These are phyloP conservation scores for Paelopatides confundens DNA, from an alignment of 53 echinoderm and acorn worm species.

Conservation along the genomic window DNA sequence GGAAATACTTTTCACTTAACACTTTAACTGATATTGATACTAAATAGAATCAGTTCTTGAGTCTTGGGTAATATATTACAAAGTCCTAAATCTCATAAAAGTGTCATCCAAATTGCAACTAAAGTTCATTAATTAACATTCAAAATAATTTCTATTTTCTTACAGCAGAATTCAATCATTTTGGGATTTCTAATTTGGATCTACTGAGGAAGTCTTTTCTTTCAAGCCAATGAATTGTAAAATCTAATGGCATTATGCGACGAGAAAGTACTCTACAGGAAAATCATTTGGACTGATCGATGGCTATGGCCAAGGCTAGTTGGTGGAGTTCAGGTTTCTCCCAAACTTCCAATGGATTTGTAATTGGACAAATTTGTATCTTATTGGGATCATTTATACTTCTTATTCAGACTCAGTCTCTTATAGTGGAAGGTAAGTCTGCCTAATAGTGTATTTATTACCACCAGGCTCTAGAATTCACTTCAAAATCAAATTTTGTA, in stretches of 20 bases:
- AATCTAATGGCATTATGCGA: constrained; percentile 36
- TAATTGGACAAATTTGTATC: constrained; percentile 16
- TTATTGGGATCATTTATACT: constrained; percentile 34
- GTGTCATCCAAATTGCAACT: too few relatives aligned
- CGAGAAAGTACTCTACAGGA: neutral
- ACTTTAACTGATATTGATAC: too few relatives aligned
- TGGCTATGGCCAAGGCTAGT: constrained; percentile 1
- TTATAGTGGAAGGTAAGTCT: constrained; percentile 20
- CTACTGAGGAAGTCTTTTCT: neutral
- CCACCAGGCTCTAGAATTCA: too few relatives aligned
- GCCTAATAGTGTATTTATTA: too few relatives aligned
- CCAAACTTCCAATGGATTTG: constrained; percentile 1
- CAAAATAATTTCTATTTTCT: neutral
- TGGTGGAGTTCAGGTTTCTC: constrained; percentile 13
- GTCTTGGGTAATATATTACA: too few relatives aligned
- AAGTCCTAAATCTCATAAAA: too few relatives aligned
- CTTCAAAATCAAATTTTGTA: too few relatives aligned
- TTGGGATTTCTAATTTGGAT: constrained; percentile 25
- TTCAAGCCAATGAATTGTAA: neutral
- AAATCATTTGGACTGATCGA: neutral
- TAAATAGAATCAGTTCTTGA: too few relatives aligned
- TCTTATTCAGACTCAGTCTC: neutral
- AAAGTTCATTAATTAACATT: too few relatives aligned
- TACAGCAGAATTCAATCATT: neutral
- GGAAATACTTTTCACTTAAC: too few relatives aligned